Evolutionary conservation across 2,113 vertebrate species (phyloP), one percentile per base, ranked within the genome.

Genomic region (Toxotes chatareus): DNA sequence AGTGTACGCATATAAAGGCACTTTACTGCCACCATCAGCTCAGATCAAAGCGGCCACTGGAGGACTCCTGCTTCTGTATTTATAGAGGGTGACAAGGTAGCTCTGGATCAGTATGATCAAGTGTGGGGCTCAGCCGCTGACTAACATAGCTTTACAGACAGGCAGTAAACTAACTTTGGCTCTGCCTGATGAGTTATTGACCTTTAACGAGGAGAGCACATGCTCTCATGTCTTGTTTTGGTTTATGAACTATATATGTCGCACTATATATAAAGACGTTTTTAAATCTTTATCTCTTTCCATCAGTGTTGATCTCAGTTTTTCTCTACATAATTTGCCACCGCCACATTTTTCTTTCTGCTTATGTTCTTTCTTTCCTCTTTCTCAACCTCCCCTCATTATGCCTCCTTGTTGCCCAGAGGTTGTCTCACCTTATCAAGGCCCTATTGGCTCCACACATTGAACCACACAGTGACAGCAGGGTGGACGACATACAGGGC

Each of bases 61-160:
- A 73, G 55, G 80, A 62, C 40, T 49, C 31, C 27, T 34, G 57
- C 46, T n/a, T 55, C 27, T 56, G 67, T 87, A 88, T 92, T 91
- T 88, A 81, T 88, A 86, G 80, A 77, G 21, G 73, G 76, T 85
- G 83, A 89, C 77, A 78, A 75, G 65, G 67, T 65, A 73, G 46
- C 60, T 83, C 32, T 77, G 75, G 82, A 76, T 89, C 67, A 65
- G n/a, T 79, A 23, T 69, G 67, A 59, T 78, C 75, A 81, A 84
- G 66, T 68, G 53, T 38, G 42, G 36, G 27, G 47, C 56, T 88
- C 62, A 70, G 27, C 75, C 12, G 1, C 44, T 78, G 81, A 80
- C 83, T 84, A 62, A 88, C 84, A 84, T 83, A 88, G 70, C 57
- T 68, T 59, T 57, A 79, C 63, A 80, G 84, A 76, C 72, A 79